Evolutionary conservation across 2,797 vertebrate genomes (phyloP).

Genomic region (Acridotheres tristis): DNA sequence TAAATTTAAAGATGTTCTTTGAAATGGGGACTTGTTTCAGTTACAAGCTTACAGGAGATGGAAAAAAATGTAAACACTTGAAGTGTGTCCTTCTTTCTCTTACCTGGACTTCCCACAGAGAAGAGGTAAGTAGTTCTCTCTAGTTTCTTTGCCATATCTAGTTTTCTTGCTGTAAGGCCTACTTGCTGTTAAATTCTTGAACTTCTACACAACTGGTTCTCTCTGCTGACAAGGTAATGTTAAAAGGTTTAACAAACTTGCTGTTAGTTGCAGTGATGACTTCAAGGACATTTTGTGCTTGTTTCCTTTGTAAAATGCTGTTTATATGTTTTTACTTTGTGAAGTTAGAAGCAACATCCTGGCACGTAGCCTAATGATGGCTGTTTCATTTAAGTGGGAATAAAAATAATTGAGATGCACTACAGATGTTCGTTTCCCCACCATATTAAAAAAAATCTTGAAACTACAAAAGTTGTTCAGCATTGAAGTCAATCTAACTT

Average conservation of each 20-base stretch:
- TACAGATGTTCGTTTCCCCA: background rate
- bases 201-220: background rate
- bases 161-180: background rate
- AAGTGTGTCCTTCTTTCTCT: background rate
- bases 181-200: background rate
- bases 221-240: background rate
- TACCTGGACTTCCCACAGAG: background rate
- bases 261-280: background rate
- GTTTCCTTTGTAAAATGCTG: background rate
- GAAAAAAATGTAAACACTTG: background rate
- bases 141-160: background rate
- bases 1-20: background rate
- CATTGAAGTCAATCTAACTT: conserved; percentile 2
- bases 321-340: background rate
- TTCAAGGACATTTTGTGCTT: background rate
- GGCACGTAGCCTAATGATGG: background rate
- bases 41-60: background rate
- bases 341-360: background rate
- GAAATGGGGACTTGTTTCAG: background rate
- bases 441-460: background rate
- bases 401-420: background rate
- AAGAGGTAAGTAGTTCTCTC: background rate
- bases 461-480: background rate
- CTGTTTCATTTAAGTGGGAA: background rate
- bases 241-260: background rate